Base-by-base conservation (phyloP, 2,113 vertebrate genomes). In the Zosterops hypoxanthus region DNA sequence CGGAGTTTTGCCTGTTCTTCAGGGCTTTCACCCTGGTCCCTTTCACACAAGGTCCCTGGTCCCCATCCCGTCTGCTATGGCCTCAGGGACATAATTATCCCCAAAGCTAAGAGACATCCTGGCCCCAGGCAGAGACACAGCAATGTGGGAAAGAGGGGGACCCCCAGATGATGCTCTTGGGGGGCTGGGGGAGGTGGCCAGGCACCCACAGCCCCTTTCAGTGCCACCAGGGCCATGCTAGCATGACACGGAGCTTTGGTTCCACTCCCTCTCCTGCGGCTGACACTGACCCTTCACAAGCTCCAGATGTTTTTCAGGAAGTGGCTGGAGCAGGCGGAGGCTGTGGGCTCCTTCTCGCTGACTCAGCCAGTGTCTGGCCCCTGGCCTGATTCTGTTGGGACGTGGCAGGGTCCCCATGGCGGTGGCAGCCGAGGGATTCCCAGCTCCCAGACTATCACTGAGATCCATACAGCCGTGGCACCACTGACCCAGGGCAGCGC, bases 291-390 rank as follows among this genome's bases (percentile, higher is more conserved):
- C 82, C 60, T 66, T 90, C 92, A 95, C 75, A 31, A 63, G 31
- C 79, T 53, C 86, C 91, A 93, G 94, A 90, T 93, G 94, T 85
- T 88, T 92, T 84, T 82, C 44, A 42, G 93, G 94, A 96, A 93
- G 91, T 0, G 1, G 46, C 52, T 4, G 33, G 65, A 64, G 75
- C 83, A 34, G 61, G 70, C 29, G 8, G 85, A 52, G 72, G 69
- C 46, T 29, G 59, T 55, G 68, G 68, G 33, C 49, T 93, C 56
- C 13, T 14, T 86, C 52, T 36, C 0, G 33, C 90, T 96, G 93
- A 96, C 72, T 96, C 93, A 95, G 12, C 59, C 1, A 0, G 14
- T 8, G 28, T 49, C 82, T 86, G 91, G 77, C 44, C 4, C 47
- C 28, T 4, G 7, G 70, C 61, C 65, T 34, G 33, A 33, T 50